Percentiles rank a stretch among this genome's conserved stretches.
Evolutionary conservation across 2,888 invertebrate species (phyloP).

Genomic region (Caenorhabditis sinica): DNA sequence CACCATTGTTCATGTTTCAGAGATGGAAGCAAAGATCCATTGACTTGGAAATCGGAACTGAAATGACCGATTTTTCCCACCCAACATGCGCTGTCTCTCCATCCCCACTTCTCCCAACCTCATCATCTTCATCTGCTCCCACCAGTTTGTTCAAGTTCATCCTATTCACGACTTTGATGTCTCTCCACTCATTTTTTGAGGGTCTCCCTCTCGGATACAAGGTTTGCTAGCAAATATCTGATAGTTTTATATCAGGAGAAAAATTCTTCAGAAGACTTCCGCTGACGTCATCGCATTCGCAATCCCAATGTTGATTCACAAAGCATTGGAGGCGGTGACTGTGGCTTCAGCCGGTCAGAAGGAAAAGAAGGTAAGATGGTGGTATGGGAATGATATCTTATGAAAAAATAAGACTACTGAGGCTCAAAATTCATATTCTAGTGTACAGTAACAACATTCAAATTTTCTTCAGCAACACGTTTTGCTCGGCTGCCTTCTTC

Average conservation of each 20-base stretch:
- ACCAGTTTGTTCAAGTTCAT: slow-evolving; percentile 1
- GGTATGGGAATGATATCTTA: too few relatives aligned
- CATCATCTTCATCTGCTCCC: background rate
- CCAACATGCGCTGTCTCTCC: background rate
- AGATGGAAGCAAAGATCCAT: background rate
- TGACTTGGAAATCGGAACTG: background rate
- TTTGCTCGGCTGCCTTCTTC: background rate
- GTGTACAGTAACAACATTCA: too few relatives aligned
- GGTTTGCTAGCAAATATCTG: background rate
- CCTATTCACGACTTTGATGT: background rate
- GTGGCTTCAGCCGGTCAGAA: slow-evolving; percentile 20
- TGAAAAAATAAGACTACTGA: too few relatives aligned
- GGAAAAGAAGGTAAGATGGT: slow-evolving; percentile 1
- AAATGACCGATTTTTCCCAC: background rate
- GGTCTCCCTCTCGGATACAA: slow-evolving; percentile 33
- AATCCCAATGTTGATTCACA: slow-evolving; percentile 7
- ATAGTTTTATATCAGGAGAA: background rate
- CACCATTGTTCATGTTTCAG: background rate
- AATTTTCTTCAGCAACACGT: background rate
- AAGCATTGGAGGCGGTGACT: slow-evolving; percentile 9
- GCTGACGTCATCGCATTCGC: background rate
- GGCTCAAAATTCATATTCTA: too few relatives aligned
- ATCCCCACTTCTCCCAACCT: background rate
- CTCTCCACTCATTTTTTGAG: slow-evolving; percentile 18
- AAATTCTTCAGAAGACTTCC: background rate